phyloP scores from a whole-genome alignment of 2,797 vertebrate genomes.

The Cichlasoma orientale region DNA sequence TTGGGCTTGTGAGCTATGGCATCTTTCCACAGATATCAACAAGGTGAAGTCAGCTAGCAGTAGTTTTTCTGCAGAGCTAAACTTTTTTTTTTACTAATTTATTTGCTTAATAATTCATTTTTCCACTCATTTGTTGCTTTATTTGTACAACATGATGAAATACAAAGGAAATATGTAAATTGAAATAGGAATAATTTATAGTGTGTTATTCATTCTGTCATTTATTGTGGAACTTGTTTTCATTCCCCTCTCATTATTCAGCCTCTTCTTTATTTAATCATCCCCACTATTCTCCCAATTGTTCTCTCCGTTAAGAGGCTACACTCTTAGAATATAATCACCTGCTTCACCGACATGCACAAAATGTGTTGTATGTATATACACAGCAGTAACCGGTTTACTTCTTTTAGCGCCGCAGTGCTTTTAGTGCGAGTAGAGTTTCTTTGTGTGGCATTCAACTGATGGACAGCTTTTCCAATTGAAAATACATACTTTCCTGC shows the following conservation, averaged over 20 bases:
- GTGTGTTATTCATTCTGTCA: conserved; percentile 40
- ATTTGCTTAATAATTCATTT: conserved; percentile 44
- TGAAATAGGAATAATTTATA: conserved; percentile 54
- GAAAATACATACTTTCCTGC: conserved; percentile 57
- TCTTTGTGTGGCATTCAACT: conserved; percentile 18
- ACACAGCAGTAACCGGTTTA: background rate
- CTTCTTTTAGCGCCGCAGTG: background rate
- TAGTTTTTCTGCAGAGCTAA: conserved; percentile 6
- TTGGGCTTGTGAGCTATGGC: conserved; percentile 28
- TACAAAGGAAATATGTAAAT: conserved; percentile 56
- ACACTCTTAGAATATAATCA: conserved; percentile 19
- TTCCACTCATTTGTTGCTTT: conserved; percentile 21
- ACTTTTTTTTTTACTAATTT: conserved; percentile 25
- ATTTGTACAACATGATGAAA: conserved; percentile 51
- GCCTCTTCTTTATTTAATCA: conserved; percentile 39
- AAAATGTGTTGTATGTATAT: background rate
- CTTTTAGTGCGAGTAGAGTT: background rate
- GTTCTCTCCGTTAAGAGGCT: background rate
- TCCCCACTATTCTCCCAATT: background rate
- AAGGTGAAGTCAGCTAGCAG: conserved; percentile 13
- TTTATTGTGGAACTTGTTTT: conserved; percentile 43
- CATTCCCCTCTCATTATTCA: conserved; percentile 38
- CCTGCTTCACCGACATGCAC: conserved; percentile 23
- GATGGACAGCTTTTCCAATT: conserved; percentile 31
- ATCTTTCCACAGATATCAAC: conserved; percentile 35